phyloP scores from a whole-genome alignment of 2,113 vertebrate genomes.

The Platycercus adscitus region DNA sequence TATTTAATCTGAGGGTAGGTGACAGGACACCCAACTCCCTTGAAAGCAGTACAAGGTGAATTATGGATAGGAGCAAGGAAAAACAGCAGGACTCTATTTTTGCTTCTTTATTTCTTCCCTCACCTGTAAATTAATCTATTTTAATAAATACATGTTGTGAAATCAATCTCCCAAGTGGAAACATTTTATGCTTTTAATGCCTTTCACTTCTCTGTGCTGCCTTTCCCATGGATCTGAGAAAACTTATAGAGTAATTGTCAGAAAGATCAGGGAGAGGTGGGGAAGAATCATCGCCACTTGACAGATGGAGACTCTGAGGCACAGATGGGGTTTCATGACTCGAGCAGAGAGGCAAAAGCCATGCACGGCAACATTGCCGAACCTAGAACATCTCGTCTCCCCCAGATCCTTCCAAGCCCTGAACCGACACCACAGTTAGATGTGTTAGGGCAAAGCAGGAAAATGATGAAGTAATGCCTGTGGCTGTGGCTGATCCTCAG shows the following conservation, averaged over 20 bases:
- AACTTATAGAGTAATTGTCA: neutral
- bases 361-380: accelerated
- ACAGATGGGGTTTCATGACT: slow-evolving; percentile 1
- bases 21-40: neutral
- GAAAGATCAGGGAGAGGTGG: neutral
- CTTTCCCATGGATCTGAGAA: neutral
- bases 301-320: neutral
- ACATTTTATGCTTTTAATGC: neutral
- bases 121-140: neutral
- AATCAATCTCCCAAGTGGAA: neutral
- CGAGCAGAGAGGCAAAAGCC: neutral
- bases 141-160: neutral
- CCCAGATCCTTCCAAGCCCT: neutral
- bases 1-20: neutral
- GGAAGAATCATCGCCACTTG: neutral
- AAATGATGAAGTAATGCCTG: neutral
- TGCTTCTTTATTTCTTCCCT: neutral
- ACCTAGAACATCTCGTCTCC: neutral
- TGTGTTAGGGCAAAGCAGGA: neutral
- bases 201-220: neutral
- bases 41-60: neutral
- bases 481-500: neutral
- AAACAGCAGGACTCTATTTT: neutral
- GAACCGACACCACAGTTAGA: accelerated
- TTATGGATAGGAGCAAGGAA: neutral